Conservation (phyloP, 2,888 invertebrate genomes). For the Cyrtodaria siliqua region DNA sequence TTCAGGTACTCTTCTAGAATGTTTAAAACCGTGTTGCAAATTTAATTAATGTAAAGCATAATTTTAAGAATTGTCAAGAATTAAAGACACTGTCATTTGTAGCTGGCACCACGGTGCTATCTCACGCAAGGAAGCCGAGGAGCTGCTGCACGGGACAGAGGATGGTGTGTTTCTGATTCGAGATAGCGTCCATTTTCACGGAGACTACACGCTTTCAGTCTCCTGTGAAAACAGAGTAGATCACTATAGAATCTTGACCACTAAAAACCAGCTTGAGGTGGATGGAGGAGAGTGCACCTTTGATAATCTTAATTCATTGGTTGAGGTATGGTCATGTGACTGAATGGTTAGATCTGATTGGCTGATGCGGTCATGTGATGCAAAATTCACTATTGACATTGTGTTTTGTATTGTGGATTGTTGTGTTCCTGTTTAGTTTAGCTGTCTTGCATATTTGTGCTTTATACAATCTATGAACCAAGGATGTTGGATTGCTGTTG, state of each 20-base stretch:
- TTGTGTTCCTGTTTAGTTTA: too few species aligned
- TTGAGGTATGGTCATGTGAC: conserved; percentile 89
- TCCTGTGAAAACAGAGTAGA: conserved; percentile 93
- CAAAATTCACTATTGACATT: too few species aligned
- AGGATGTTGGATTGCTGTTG: too few species aligned
- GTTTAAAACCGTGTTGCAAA: too few species aligned
- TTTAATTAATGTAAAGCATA: too few species aligned
- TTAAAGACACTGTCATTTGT: too few species aligned
- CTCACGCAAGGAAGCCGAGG: conserved; percentile 97
- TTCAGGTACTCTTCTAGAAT: too few species aligned
- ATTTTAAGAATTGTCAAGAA: too few species aligned
- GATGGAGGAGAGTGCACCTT: conserved; percentile 96
- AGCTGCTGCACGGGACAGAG: conserved; percentile 88
- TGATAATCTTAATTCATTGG: conserved; percentile 96
- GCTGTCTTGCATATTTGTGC: too few species aligned
- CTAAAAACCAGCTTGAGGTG: conserved; percentile 96
- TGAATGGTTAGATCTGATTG: conserved; percentile 38
- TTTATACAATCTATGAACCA: too few species aligned
- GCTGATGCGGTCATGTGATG: too few species aligned
- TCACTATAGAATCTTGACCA: conserved; percentile 95
- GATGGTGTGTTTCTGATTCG: conserved; percentile 97
- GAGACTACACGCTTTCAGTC: conserved; percentile 99
- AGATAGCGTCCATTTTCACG: conserved; percentile 99
- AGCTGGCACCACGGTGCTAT: conserved; percentile 99
- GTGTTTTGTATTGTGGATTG: too few species aligned